phyloP scores from a whole-genome alignment of 2,888 invertebrate genomes.

The Drosophila borborema region DNA sequence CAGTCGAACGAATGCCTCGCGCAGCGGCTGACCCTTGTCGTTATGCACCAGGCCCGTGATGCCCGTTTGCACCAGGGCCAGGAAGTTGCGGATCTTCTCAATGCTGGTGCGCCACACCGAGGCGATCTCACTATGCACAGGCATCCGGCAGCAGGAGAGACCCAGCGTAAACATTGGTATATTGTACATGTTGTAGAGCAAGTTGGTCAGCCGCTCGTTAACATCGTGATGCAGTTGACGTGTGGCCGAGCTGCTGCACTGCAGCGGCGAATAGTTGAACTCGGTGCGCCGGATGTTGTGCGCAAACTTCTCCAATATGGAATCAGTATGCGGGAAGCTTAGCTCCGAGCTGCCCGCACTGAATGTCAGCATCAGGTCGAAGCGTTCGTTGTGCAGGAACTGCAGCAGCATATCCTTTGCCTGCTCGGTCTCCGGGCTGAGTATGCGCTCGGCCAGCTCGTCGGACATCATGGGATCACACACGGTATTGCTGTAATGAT shows the following conservation, averaged over 20 bases:
- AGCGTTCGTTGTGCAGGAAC: conserved; percentile 88
- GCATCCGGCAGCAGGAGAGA: conserved; percentile 94
- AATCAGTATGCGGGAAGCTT: conserved; percentile 81
- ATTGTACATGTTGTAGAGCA: conserved; percentile 88
- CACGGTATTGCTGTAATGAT: conserved; percentile 70
- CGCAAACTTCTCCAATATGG: conserved; percentile 80
- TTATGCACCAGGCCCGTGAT: conserved; percentile 90
- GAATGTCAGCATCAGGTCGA: conserved; percentile 90
- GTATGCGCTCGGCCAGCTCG: conserved; percentile 89
- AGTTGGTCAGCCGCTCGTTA: conserved; percentile 87
- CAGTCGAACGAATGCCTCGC: conserved; percentile 90
- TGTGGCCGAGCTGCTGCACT: conserved; percentile 73
- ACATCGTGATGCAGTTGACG: conserved; percentile 73
- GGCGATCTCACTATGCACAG: conserved; percentile 88
- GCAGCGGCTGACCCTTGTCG: conserved; percentile 88
- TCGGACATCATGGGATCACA: conserved; percentile 83
- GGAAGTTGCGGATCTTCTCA: conserved; percentile 88
- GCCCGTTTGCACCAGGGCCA: conserved; percentile 89
- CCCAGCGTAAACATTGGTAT: conserved; percentile 90
- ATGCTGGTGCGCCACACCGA: conserved; percentile 90
- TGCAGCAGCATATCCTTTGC: conserved; percentile 86
- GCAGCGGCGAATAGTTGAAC: conserved; percentile 75
- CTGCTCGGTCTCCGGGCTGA: conserved; percentile 83
- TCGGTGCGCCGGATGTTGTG: conserved; percentile 81
- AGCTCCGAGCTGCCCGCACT: conserved; percentile 90